Evolutionary conservation across 2,888 invertebrate species (phyloP), one percentile per base, ranked within the genome.

Genomic region (Acronicta aceris): DNA sequence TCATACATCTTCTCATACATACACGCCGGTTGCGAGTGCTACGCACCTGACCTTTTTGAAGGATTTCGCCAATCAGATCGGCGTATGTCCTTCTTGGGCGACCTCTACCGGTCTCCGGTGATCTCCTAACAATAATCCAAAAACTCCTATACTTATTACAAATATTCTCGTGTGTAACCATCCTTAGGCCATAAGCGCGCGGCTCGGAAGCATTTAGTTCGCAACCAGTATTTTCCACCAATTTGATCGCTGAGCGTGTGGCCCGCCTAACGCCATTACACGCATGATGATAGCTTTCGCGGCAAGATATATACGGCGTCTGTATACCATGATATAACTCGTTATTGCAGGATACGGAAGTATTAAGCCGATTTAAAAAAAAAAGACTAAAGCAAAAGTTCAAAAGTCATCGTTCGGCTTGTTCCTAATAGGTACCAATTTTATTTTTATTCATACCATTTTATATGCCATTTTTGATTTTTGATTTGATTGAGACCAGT

Each of bases 201-300:
- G 43, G 40, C 57, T 74, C 74, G 75, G 79, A 72, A 75, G 71
- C 75, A 63, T 72, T 76, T 78, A 74, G 45, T 51, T 25, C 43
- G 46, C 56, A 71, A 68, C 71, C 53, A 54, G 69, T 72, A 76
- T 78, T 84, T 84, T 82, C 71, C 76, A 66, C 65, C 78, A 73
- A 84, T 82, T 84, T 78, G 66, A 69, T 66, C 64, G 73, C 67
- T 71, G 66, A 15, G 45, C 71, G 67, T 71, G 60, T 40, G 52
- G 36, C 54, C 56, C 47, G 45, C 48, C 63, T 64, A 51, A 59
- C 60, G 50, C 71, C 53, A 67, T 66, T 66, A 70, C 45, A 59
- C 52, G 62, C 67, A 42, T 69, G 65, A 70, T 71, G 68, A 73
- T 74, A 70, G 54, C 50, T 61, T 68, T 70, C 74, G 69, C 51